A percentile compares a stretch with the other conserved stretches of the same genome.
These are phyloP conservation scores for Wiebesia pumilae DNA, from an alignment of 1,140 invertebrate species.

Conservation along the genomic window DNA sequence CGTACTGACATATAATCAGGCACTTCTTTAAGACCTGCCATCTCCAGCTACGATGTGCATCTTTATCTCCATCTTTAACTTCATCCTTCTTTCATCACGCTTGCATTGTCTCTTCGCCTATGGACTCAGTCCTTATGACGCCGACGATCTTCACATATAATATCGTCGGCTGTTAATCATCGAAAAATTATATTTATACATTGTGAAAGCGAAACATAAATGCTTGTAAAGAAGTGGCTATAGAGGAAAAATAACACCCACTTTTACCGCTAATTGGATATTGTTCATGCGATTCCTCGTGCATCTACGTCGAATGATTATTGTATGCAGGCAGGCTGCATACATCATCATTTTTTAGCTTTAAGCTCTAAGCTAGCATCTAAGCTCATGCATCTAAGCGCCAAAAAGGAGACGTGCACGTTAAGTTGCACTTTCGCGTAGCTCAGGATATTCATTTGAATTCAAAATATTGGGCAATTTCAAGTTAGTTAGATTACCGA, in stretches of 20 bases:
- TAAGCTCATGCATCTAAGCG: not conserved
- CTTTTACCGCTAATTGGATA: slow-evolving; percentile 41
- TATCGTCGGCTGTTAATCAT: slow-evolving; percentile 18
- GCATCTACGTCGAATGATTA: not conserved
- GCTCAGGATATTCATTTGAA: not conserved
- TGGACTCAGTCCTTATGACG: not conserved
- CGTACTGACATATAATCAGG: not conserved
- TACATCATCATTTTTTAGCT: not conserved
- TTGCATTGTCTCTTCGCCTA: not conserved
- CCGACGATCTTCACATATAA: not conserved
- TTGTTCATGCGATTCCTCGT: slow-evolving; percentile 8
- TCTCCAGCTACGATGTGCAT: not conserved
- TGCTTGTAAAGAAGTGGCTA: not conserved
- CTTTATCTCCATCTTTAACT: not conserved
- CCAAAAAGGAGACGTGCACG: not conserved
- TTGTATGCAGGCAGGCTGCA: not conserved
- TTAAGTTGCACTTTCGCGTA: not conserved
- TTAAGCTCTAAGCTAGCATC: no score
- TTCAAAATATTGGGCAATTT: slow-evolving; percentile 36
- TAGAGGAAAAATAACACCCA: not conserved
- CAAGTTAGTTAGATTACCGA: not conserved
- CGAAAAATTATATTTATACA: slow-evolving; percentile 19
- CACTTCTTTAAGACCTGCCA: not conserved
- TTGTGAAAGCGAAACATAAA: not conserved
- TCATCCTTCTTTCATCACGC: not conserved